These are phyloP conservation scores for Caretta caretta DNA, from an alignment of 2,113 vertebrate genomes.

Conservation along the genomic window DNA sequence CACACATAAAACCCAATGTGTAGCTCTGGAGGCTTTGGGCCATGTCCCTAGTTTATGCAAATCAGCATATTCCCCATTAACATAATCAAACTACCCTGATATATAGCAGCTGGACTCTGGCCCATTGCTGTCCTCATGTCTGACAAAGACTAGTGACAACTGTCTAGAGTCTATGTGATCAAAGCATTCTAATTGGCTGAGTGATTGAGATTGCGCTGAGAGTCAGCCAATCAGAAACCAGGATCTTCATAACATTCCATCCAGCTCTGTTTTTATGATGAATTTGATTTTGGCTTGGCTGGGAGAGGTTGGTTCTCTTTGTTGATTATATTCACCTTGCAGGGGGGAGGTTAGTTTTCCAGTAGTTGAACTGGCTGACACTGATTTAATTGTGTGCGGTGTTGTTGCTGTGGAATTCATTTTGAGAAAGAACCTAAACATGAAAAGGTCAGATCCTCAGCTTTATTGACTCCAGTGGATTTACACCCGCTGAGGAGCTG, in stretches of 20 bases:
- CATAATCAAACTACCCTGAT: not conserved
- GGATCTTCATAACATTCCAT: not conserved
- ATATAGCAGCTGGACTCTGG: not conserved
- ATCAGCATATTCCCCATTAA: not conserved
- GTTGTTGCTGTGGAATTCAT: not conserved
- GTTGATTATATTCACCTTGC: not conserved
- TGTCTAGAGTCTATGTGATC: not conserved
- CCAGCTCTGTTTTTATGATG: not conserved
- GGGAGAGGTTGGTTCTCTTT: too few relatives aligned
- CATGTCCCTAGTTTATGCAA: not conserved
- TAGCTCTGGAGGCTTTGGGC: not conserved
- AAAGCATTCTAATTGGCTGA: not conserved
- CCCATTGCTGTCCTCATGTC: not conserved
- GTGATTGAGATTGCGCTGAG: not conserved
- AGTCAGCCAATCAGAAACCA: not conserved
- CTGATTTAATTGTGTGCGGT: not conserved
- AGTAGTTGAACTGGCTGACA: not conserved
- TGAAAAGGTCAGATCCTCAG: not conserved
- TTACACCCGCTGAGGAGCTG: not conserved
- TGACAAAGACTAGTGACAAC: not conserved
- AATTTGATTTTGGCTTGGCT: not conserved
- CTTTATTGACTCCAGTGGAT: not conserved
- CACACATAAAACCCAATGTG: not conserved
- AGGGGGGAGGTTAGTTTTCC: not conserved
- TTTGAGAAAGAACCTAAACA: not conserved